Base-by-base conservation (phyloP, 2,888 invertebrate species). In the Bimastos eiseni region DNA sequence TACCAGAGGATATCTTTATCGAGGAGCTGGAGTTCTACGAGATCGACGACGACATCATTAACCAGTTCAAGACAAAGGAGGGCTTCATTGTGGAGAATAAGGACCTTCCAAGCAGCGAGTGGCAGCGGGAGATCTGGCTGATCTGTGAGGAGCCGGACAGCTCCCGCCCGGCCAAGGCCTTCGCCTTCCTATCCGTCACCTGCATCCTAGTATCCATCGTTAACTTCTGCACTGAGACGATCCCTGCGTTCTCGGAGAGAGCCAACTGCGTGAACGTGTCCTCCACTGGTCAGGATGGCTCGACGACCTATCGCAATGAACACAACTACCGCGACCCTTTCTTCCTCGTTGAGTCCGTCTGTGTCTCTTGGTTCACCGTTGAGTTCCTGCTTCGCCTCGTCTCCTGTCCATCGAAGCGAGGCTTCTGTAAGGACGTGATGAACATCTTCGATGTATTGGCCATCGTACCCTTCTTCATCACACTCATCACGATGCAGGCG, bases 171-270 rank as follows among this genome's bases (percentile, higher is more conserved):
- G 95, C 96, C 41, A 93, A 94, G 83, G 92, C 95, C 17, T 92
- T 95, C 91, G 95, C 95, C 8, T 93, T 95, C 83, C 91, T 95
- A 6, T 95, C 95, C 24, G 94, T 96, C n/a, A 91, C 93, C 13
- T 95, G 95, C 89, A 96, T 96, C 91, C 92, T 95, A 89, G 93
- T 94, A n/a, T 95, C 95, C 5, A 95, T 95, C 33, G 94, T 95
- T 8, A 94, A 94, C n/a, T 96, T 96, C 93, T 96, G 96, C 91
- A 93, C 95, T 92, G 96, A 96, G 92, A 96, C 96, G 3, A 93
- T 96, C 30, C 96, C 96, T 11, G 92, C 92, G 88, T 94, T 95
- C 90, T 34, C 89, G 41, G 92, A 93, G 37, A 91, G 93, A 34
- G 91, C 91, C 13, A 92, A 92, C 33, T 95, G 94, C 91, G 89